Conservation (phyloP, 2,888 invertebrate genomes). For the Diarsia dahlii region DNA sequence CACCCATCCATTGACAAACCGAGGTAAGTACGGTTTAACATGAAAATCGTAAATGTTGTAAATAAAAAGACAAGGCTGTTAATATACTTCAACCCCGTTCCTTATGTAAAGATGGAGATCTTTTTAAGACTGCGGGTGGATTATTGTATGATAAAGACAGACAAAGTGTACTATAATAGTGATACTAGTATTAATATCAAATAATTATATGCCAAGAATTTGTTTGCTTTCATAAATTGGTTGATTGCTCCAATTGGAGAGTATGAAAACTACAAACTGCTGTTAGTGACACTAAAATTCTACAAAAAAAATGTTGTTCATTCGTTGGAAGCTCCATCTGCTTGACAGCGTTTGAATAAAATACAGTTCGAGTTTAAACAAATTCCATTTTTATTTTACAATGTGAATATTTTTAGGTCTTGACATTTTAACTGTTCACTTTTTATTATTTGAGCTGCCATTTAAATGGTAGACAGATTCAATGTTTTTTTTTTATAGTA, state of each 20-base stretch:
- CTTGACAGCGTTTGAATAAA: constrained; percentile 17
- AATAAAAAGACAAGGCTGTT: too few species aligned
- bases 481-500: too few species aligned
- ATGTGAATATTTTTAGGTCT: background rate
- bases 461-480: background rate
- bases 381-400: constrained; percentile 11
- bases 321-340: constrained; percentile 3
- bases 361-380: constrained; percentile 15
- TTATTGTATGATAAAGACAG: background rate
- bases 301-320: background rate
- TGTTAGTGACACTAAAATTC: constrained; percentile 6
- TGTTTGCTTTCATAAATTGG: background rate
- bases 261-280: background rate
- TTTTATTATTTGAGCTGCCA: constrained; percentile 5
- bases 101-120: too few species aligned
- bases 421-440: background rate
- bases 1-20: background rate
- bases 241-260: background rate
- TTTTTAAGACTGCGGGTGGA: background rate
- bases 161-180: background rate
- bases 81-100: too few species aligned
- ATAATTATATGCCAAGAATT: background rate
- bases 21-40: background rate
- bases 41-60: background rate
- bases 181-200: background rate